phyloP scores from a whole-genome alignment of 2,113 vertebrate genomes.

The Varanus salvator region DNA sequence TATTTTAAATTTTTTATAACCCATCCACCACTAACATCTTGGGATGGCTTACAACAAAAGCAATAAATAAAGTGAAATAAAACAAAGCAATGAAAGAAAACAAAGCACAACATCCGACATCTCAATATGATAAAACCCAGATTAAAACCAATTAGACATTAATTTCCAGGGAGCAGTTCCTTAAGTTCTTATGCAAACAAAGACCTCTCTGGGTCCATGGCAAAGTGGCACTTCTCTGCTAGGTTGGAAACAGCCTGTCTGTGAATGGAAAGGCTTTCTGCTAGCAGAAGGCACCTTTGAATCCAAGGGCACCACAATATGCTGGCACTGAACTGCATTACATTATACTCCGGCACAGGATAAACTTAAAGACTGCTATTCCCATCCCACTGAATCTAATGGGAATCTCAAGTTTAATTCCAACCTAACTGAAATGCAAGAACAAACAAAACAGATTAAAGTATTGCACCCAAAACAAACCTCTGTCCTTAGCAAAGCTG shows the following conservation, averaged over 20 bases:
- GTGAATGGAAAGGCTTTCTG: background rate
- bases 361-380: background rate
- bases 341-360: background rate
- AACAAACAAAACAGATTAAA: constrained; percentile 6
- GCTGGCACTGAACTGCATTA: background rate
- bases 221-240: background rate
- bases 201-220: background rate
- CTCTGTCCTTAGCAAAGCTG: constrained; percentile 47
- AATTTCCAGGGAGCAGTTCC: background rate
- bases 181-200: background rate
- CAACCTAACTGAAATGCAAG: background rate
- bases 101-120: too few relatives aligned
- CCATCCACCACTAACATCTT: too few relatives aligned
- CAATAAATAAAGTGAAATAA: too few relatives aligned
- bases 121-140: too few relatives aligned
- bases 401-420: background rate
- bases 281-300: background rate
- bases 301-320: background rate
- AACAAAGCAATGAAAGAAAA: too few relatives aligned
- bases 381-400: background rate
- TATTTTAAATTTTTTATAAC: too few relatives aligned
- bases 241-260: background rate
- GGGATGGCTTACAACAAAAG: too few relatives aligned
- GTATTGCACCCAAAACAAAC: constrained; percentile 59
- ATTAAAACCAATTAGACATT: too few relatives aligned